These are phyloP conservation scores for Caligus rogercresseyi DNA, from an alignment of 1,140 invertebrate genomes.

Conservation along the genomic window DNA sequence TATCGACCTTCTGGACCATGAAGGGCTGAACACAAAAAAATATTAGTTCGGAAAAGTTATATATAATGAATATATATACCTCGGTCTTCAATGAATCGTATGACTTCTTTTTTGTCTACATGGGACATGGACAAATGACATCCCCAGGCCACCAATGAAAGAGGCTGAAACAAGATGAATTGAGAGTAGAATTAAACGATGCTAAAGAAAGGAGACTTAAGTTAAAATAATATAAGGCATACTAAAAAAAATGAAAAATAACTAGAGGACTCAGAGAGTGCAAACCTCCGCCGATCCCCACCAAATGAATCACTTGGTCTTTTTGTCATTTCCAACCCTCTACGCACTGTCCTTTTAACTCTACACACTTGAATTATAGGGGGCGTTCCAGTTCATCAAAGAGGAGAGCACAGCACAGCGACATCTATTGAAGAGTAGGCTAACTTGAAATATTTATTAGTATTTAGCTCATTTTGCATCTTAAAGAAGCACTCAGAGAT, in stretches of 20 bases:
- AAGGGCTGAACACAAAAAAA: slow-evolving; percentile 30
- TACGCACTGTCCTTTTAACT: too few relatives aligned
- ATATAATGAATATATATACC: neutral
- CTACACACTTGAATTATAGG: too few relatives aligned
- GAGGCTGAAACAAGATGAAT: slow-evolving; percentile 38
- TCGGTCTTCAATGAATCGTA: slow-evolving; percentile 40
- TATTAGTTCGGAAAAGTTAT: neutral
- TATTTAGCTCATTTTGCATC: too few relatives aligned
- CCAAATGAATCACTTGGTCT: too few relatives aligned
- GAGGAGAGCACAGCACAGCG: too few relatives aligned
- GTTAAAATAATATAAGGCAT: neutral
- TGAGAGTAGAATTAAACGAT: neutral
- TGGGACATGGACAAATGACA: slow-evolving; percentile 49
- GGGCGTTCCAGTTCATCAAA: too few relatives aligned
- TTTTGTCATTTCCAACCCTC: too few relatives aligned
- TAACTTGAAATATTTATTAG: too few relatives aligned
- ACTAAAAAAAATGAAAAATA: neutral
- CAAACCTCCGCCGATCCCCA: too few relatives aligned
- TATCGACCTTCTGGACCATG: slow-evolving; percentile 42
- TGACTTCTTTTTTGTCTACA: slow-evolving; percentile 36
- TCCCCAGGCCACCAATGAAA: slow-evolving; percentile 59
- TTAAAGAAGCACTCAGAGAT: too few relatives aligned
- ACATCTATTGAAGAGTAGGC: too few relatives aligned
- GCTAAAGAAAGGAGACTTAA: neutral
- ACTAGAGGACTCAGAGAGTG: too few relatives aligned